Conservation (phyloP, 2,888 invertebrate species). For the Osedax fenrisi region DNA sequence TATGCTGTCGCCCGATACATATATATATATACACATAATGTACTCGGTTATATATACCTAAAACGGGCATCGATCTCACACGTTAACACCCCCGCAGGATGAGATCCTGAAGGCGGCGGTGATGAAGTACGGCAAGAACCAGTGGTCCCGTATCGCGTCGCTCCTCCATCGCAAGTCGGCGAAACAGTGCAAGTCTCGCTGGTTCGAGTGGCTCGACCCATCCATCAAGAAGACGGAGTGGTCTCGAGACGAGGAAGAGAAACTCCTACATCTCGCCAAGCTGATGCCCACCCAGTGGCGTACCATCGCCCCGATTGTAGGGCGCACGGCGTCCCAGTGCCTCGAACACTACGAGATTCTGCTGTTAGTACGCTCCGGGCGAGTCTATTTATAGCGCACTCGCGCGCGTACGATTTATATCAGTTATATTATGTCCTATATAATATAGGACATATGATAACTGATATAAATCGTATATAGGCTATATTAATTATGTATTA, state of each 20-base stretch:
- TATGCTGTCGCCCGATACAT: too few species aligned
- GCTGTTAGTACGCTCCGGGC: constrained; percentile 59
- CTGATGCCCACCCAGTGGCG: constrained; percentile 99
- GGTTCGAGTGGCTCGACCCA: constrained; percentile 99
- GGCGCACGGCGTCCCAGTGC: constrained; percentile 94
- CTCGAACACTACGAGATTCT: constrained; percentile 90
- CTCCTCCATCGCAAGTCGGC: constrained; percentile 92
- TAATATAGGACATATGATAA: background rate
- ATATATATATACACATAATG: too few species aligned
- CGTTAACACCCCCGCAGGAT: constrained; percentile 62
- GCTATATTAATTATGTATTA: too few species aligned
- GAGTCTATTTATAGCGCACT: too few species aligned
- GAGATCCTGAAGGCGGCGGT: constrained; percentile 99
- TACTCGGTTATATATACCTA: too few species aligned
- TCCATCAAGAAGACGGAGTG: constrained; percentile 99
- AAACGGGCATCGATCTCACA: background rate
- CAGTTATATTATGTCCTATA: background rate
- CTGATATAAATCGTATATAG: too few species aligned
- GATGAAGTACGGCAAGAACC: constrained; percentile 99
- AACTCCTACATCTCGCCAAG: constrained; percentile 87
- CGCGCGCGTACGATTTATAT: background rate
- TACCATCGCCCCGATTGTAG: constrained; percentile 96
- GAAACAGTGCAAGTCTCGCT: constrained; percentile 96
- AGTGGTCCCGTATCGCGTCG: constrained; percentile 98
- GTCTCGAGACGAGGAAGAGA: constrained; percentile 97